These are phyloP conservation scores for Ifrita kowaldi DNA, from an alignment of 2,113 vertebrate species.

Conservation along the genomic window DNA sequence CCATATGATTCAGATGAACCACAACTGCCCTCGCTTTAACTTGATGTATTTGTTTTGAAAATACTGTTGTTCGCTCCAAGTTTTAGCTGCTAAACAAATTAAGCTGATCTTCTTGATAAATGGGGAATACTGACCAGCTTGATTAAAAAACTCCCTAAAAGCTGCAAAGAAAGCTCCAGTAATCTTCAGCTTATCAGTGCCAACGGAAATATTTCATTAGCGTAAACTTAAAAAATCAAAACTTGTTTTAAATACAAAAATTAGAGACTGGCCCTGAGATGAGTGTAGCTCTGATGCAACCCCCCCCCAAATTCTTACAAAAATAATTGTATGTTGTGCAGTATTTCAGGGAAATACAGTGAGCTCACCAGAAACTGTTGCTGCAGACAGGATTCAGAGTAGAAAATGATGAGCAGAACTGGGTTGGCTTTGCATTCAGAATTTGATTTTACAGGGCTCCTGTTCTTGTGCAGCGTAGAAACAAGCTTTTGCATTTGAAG, in stretches of 20 bases:
- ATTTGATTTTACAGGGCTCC: not conserved
- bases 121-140: not conserved
- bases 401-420: constrained; percentile 5
- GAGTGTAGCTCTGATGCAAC: not conserved
- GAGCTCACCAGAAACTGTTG: not conserved
- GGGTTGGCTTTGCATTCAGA: constrained; percentile 13
- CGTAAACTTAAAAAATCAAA: not conserved
- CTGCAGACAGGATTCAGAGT: not conserved
- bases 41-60: constrained; percentile 35
- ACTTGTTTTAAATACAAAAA: not conserved
- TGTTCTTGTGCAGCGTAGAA: not conserved
- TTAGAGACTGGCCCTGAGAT: not conserved
- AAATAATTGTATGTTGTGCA: not conserved
- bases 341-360: not conserved
- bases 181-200: not conserved
- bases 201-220: not conserved
- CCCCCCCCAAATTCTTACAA: not conserved
- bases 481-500: constrained; percentile 6
- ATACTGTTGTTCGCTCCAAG: not conserved
- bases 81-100: constrained; percentile 6
- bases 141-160: not conserved
- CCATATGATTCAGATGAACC: constrained; percentile 18
- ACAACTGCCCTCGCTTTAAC: not conserved
- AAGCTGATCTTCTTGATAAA: not conserved
- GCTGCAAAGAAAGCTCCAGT: not conserved